These are phyloP conservation scores for Drosophila macrothrix DNA, from an alignment of 2,888 invertebrate genomes.

Conservation along the genomic window DNA sequence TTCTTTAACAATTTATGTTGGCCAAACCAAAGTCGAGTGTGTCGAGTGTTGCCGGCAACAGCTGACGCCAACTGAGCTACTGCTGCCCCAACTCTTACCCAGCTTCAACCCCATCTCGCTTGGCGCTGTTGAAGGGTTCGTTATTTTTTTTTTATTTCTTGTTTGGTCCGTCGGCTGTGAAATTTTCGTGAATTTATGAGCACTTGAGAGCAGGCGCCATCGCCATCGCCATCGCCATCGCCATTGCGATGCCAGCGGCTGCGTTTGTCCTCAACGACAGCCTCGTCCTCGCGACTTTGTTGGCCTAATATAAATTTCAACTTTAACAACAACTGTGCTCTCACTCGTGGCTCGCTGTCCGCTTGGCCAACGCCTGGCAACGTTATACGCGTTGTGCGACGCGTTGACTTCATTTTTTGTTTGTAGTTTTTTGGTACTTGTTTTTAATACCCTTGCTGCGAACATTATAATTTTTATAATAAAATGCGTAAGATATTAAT, in stretches of 20 bases:
- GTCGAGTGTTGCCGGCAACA: constrained; percentile 54
- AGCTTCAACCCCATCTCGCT: not conserved
- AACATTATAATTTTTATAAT: not conserved
- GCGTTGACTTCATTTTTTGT: constrained; percentile 45
- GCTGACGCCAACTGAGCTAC: constrained; percentile 61
- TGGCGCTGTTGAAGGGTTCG: constrained; percentile 51
- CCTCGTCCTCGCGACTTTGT: constrained; percentile 60
- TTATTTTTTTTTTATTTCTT: constrained; percentile 63
- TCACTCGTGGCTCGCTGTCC: not conserved
- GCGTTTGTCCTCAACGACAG: constrained; percentile 54
- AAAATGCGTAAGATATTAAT: not conserved
- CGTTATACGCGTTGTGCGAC: constrained; percentile 67
- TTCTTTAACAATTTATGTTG: constrained; percentile 81
- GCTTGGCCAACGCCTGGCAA: constrained; percentile 54
- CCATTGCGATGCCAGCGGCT: constrained; percentile 57
- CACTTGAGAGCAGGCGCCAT: constrained; percentile 81
- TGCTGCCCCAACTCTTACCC: not conserved
- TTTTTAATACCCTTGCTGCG: not conserved
- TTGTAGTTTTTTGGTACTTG: not conserved
- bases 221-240: constrained; percentile 48
- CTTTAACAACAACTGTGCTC: constrained; percentile 56
- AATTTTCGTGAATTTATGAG: constrained; percentile 82
- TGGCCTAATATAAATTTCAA: constrained; percentile 80
- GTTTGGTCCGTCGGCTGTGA: constrained; percentile 75
- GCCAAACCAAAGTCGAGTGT: constrained; percentile 73